Evolutionary conservation across 2,888 invertebrate species (phyloP), one percentile per base, ranked within the genome.

Genomic region (Sisyra nigra): DNA sequence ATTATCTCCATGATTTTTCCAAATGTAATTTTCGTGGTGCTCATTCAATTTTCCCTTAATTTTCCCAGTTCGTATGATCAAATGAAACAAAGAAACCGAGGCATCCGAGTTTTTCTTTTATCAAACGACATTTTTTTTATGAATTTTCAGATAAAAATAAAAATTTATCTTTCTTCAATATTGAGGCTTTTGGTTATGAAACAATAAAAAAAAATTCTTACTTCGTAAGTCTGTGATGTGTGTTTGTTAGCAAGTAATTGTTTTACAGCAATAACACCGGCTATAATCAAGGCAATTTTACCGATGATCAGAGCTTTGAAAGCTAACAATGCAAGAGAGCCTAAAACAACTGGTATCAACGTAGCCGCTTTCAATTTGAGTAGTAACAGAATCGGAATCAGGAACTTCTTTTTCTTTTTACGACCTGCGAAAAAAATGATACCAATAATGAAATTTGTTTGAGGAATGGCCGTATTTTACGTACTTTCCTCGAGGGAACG

Each of bases 261-360:
- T 64, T 78, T 78, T 46, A 80, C 61, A 3, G 72, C 78, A 46
- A 87, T 74, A 47, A 86, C 70, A 46, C 74, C 76, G 41, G 84
- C 77, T 48, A 87, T 74, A 44, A 85, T 67, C 15, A 88, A 69
- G 3, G 87, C 86, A 47, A 87, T 75, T 69, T 88, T 88, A 53
- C 84, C 85, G 51, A 87, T 71, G 55, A 86, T 65, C 51, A 88
- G 69, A 48, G 87, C 87, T 71, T 88, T 87, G 70, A 87, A 74
- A 34, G 86, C 84, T 37, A 86, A 70, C 48, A 87, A 69, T 43
- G 84, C 86, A 54, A 87, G 74, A 51, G 68, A 71, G 51, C 80
- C 87, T 45, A 87, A 71, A 54, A 80, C 77, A 50, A 87, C 65
- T 24, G 86, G 86, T 53, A 84, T 75, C 48, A 87, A 68, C 24